Evolutionary conservation across 2,113 vertebrate genomes (phyloP), one percentile per base, ranked within the genome.

Genomic region (Gymnogyps californianus): DNA sequence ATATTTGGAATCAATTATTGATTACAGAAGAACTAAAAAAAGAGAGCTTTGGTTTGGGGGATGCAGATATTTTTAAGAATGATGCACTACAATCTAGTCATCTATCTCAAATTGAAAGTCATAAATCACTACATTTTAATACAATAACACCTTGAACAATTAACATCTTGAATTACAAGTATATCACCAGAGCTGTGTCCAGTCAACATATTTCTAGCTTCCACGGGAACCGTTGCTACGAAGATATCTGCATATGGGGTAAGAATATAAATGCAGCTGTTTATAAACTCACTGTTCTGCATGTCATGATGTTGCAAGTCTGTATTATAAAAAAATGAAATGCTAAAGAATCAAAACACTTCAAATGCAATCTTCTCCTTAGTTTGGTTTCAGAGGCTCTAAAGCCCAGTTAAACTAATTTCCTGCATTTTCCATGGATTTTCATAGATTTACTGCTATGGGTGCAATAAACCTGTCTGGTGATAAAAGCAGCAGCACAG

Each of bases 341-440:
- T 42, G 17, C 36, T 81, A 95, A 83, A 13, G 2, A 67, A 79
- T 79, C 74, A 89, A 76, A 96, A 75, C 26, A 49, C 74, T 93
- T 94, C 71, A 58, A 78, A 64, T 7, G 7, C 32, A 66, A 42
- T 95, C 42, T 96, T 70, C 78, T 54, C 44, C 36, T 84, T 47
- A 61, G 47, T 90, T 95, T 96, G 67, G n/a, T 84, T 89, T 93
- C 66, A 74, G 76, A 81, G 69, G 46, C 58, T 91, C 65, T 91
- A 78, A 89, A 92, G 87, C 72, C 86, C 62, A 80, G 54, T 65
- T 91, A 96, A 96, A 82, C 38, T 97, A 1, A 94, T 96, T 95
- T 93, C 78, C 81, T 91, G 28, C 26, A n/a, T 87, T 96, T 97
- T 91, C 74, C 42, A 46, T 70, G 85, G 81, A 71, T 93, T 97